Conservation (phyloP, 1,140 invertebrate species). For the Drosophila mojavensis region DNA sequence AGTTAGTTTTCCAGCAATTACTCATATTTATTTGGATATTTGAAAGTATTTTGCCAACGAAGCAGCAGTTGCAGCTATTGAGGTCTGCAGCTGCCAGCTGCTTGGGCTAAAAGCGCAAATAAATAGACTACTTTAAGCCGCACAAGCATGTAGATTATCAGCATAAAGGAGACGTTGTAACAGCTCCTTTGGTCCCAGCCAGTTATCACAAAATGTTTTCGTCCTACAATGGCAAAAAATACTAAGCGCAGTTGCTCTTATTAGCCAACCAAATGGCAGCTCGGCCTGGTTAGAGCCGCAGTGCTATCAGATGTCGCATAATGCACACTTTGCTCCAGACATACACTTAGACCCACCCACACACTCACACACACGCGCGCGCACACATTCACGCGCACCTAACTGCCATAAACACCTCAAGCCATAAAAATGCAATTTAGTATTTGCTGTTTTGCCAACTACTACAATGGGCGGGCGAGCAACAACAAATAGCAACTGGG, state of each 20-base stretch:
- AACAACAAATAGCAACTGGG: conserved; percentile 39
- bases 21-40: too few species aligned
- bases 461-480: conserved; percentile 28
- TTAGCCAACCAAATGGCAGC: conserved; percentile 40
- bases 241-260: conserved; percentile 45
- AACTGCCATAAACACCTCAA: conserved; percentile 37
- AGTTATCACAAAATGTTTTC: conserved; percentile 17
- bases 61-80: too few species aligned
- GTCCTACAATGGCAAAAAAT: conserved; percentile 39
- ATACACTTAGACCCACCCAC: conserved; percentile 8
- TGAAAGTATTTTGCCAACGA: too few species aligned
- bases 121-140: too few species aligned
- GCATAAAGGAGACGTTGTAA: not conserved
- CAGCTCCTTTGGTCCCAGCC: not conserved
- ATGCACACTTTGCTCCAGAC: conserved; percentile 43
- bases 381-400: not conserved
- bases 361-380: not conserved
- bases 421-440: conserved; percentile 78
- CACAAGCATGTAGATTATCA: not conserved
- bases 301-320: conserved; percentile 68
- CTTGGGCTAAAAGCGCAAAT: too few species aligned
- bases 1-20: too few species aligned
- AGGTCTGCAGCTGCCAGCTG: too few species aligned
- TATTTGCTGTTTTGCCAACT: conserved; percentile 48
- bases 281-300: conserved; percentile 8